Base-by-base conservation (phyloP, 2,797 vertebrate genomes). In the Cuniculus paca region DNA sequence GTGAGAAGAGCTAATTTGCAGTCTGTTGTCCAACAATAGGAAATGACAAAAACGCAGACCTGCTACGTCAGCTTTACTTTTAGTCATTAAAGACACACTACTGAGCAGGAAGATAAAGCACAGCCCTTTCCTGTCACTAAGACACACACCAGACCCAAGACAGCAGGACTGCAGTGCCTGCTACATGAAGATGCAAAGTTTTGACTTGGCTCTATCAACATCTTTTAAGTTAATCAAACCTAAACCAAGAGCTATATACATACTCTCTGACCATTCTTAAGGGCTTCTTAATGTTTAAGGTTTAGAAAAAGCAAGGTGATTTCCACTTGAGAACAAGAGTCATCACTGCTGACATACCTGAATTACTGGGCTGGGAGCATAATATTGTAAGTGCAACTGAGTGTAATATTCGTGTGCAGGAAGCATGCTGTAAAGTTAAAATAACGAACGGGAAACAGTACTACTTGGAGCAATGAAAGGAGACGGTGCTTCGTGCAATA, bases 281-380 rank as follows among this genome's bases (percentile, higher is more conserved):
- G 20, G 34, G 92, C 50, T 60, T 86, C 26, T 39, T 60, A 48
- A 77, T 50, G 65, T 54, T 77, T 10, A 50, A 70, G 20, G 50
- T 42, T 86, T 90, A 75, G 65, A 88, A 82, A 82, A 87, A 52
- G 54, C 45, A 63, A 34, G 84, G n/a, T 58, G 68, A 54, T n/a
- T 93, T 79, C 31, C 22, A 52, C 20, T 31, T 82, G 48, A 92
- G 20, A 50, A 78, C 50, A 65, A 78, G 16, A 61, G 13, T 70
- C 45, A 45, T 48, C 26, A 58, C 2, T 81, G 70, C 58, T 52
- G 52, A 82, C 36, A 63, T 26, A 86, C 48, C 0, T 82, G 86
- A 78, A 78, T 13, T 63, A 74, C 34, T 20, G 74, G 19, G 12
- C 14, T 6, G 26, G 26, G 28, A 22, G 36, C 12, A 2, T 20